phyloP scores from a whole-genome alignment of 2,888 invertebrate species.

The Lasioglossum morio region DNA sequence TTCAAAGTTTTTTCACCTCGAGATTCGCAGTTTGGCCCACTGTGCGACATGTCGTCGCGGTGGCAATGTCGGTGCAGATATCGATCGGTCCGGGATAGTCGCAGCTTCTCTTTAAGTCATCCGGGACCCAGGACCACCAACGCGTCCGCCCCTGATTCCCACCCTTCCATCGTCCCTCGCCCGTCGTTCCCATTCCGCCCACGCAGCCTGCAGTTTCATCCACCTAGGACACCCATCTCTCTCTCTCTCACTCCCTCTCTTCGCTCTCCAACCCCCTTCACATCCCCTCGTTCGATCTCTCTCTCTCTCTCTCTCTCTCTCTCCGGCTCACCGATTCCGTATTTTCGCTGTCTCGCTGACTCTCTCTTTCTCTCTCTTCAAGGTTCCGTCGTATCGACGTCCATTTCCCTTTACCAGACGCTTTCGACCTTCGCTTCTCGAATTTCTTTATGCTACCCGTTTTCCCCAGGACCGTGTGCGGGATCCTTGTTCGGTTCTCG shows the following conservation, averaged over 20 bases:
- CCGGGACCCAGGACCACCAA: slow-evolving; percentile 77
- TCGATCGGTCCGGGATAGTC: slow-evolving; percentile 80
- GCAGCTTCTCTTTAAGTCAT: slow-evolving; percentile 84
- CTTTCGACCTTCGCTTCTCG: slow-evolving; percentile 18
- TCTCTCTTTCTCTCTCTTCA: slow-evolving; percentile 24
- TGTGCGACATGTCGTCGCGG: slow-evolving; percentile 53
- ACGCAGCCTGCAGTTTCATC: slow-evolving; percentile 54
- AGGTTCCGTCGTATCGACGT: slow-evolving; percentile 54
- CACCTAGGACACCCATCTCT: slow-evolving; percentile 35
- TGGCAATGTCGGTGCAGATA: slow-evolving; percentile 71
- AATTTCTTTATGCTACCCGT: background rate
- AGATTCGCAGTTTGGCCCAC: background rate
- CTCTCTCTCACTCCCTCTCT: background rate
- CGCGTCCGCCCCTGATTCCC: slow-evolving; percentile 66
- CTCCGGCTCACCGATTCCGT: background rate
- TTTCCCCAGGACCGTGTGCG: background rate
- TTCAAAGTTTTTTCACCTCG: background rate
- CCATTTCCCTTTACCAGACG: background rate
- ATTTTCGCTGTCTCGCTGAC: slow-evolving; percentile 35
- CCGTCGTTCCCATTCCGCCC: slow-evolving; percentile 51
- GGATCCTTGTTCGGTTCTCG: background rate
- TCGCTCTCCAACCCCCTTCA: background rate
- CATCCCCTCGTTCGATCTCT: slow-evolving; percentile 8
- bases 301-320: slow-evolving; percentile 16
- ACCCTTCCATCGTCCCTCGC: background rate